A percentile compares a stretch with the other conserved stretches of the same genome.
phyloP scores from a whole-genome alignment of 2,797 vertebrate species.

The Syndactyla subalaris region DNA sequence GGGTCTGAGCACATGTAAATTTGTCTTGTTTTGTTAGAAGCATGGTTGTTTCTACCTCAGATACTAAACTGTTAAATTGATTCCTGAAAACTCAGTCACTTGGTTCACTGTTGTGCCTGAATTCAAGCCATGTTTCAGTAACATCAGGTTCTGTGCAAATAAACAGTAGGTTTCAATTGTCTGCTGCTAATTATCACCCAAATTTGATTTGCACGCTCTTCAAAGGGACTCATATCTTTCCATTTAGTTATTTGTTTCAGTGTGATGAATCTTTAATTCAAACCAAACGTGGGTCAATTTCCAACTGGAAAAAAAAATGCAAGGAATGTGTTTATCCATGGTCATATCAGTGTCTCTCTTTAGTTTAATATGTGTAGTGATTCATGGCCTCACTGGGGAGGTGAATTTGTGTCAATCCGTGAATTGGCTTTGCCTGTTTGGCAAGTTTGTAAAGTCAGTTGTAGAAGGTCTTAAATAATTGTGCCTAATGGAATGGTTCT shows the following conservation, averaged over 20 bases:
- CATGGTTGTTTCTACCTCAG: conserved; percentile 19
- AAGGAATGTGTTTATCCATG: conserved; percentile 59
- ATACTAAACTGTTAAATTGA: conserved; percentile 38
- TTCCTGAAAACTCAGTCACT: not conserved
- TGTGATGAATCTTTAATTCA: conserved; percentile 74
- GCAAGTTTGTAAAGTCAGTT: not conserved
- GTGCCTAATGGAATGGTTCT: not conserved
- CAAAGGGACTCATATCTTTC: conserved; percentile 73
- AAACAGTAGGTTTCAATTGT: conserved; percentile 68
- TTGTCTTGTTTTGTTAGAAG: not conserved
- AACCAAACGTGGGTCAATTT: conserved; percentile 72
- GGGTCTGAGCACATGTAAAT: not conserved
- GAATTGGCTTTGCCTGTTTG: conserved; percentile 36
- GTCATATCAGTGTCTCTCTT: conserved; percentile 15
- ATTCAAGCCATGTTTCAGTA: not conserved
- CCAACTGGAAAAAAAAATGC: not conserved
- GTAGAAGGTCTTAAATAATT: conserved; percentile 16
- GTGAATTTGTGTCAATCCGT: conserved; percentile 28
- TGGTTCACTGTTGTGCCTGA: not conserved
- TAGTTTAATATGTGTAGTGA: conserved; percentile 13
- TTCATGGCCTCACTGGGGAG: conserved; percentile 21
- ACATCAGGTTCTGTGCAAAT: conserved; percentile 52
- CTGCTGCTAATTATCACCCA: conserved; percentile 78
- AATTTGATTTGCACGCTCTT: conserved; percentile 74
- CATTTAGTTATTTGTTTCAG: conserved; percentile 70